These are phyloP conservation scores for Andrena bucephala DNA, from an alignment of 2,888 invertebrate species.

Conservation along the genomic window DNA sequence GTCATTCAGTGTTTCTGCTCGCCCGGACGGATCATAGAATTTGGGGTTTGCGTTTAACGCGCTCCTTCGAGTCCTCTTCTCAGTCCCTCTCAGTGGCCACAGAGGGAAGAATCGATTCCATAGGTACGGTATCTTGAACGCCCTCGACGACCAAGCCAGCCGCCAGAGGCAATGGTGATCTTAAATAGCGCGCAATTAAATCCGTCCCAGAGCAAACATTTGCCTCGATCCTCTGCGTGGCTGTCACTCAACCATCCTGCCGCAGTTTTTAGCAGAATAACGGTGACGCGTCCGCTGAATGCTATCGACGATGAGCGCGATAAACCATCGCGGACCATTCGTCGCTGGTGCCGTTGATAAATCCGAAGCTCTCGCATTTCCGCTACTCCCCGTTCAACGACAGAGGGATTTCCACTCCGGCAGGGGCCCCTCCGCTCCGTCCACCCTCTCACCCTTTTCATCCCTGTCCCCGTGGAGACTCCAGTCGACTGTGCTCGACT, in stretches of 20 bases:
- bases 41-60: no score
- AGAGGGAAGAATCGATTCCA: conserved; percentile 17
- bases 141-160: conserved; percentile 9
- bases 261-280: conserved; percentile 29
- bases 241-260: conserved; percentile 10
- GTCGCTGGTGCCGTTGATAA: conserved; percentile 13
- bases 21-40: no score
- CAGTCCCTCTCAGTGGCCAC: background rate
- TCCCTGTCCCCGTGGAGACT: background rate
- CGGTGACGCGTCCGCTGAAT: conserved; percentile 10
- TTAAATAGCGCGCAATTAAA: conserved; percentile 35
- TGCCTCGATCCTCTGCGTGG: conserved; percentile 17
- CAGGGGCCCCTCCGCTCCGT: background rate
- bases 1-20: no score
- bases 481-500: conserved; percentile 20
- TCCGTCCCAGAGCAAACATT: conserved; percentile 33
- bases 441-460: background rate
- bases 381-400: background rate
- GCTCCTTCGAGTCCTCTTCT: background rate
- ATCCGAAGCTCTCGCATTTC: background rate
- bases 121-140: conserved; percentile 19
- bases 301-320: conserved; percentile 16
- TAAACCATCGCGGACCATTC: conserved; percentile 19
- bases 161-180: conserved; percentile 1
- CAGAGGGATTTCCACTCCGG: conserved; percentile 13